Percentiles rank a stretch among this genome's conserved stretches.
These are phyloP conservation scores for Phymastichus coffea DNA, from an alignment of 1,140 invertebrate species.

Conservation along the genomic window DNA sequence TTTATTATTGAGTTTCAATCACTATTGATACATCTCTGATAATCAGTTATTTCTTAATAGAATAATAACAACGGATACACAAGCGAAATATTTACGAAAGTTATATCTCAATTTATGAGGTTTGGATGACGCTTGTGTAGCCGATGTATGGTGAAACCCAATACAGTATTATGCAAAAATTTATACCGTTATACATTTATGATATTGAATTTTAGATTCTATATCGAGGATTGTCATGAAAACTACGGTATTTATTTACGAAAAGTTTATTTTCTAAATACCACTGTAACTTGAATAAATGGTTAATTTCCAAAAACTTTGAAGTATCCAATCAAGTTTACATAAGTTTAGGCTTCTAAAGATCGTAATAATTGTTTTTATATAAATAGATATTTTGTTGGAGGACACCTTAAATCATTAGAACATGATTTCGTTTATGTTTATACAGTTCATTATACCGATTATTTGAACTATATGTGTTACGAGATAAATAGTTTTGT, in stretches of 20 bases:
- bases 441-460: no score
- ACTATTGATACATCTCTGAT: slow-evolving; percentile 23
- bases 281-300: not conserved
- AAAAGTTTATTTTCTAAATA: not conserved
- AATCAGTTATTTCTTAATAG: slow-evolving; percentile 12
- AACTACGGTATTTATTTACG: not conserved
- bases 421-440: no score
- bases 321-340: no score
- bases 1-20: slow-evolving; percentile 28
- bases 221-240: slow-evolving; percentile 8
- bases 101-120: not conserved
- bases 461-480: no score
- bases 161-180: slow-evolving; percentile 26
- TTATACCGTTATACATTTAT: slow-evolving; percentile 25
- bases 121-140: slow-evolving; percentile 5
- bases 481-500: slow-evolving; percentile 22
- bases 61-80: slow-evolving; percentile 15
- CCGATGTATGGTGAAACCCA: slow-evolving; percentile 9
- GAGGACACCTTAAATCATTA: no score
- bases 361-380: no score
- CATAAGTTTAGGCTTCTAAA: no score
- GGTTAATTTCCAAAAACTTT: no score
- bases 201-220: slow-evolving; percentile 14
- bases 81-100: not conserved
- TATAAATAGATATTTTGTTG: no score